Base-by-base conservation (phyloP, 2,797 vertebrate species). In the Austrolebias charrua region DNA sequence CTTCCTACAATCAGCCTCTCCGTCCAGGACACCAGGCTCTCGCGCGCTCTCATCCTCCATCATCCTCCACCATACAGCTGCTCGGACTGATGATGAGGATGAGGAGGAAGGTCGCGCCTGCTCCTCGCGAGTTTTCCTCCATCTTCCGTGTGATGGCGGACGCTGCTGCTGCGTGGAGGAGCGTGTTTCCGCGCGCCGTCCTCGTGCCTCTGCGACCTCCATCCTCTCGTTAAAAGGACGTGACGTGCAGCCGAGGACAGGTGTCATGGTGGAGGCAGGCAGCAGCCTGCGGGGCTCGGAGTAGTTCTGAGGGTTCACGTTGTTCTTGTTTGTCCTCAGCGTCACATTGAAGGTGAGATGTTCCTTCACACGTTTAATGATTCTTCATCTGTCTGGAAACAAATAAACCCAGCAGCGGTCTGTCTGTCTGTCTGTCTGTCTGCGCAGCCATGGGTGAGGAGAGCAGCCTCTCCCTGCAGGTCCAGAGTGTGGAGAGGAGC, bases 401-500 rank as follows among this genome's bases (percentile, higher is more conserved):
- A 24, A 24, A 24, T 24, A 24, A 24, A 24, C 3, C 3, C 24
- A 40, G 38, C 38, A 12, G 38, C 38, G 13, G 38, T 12, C 3
- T 38, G 2, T 15, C 42, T 43, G 13, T 15, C 42, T 15, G 14
- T 38, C 35, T 13, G 11, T 40, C 38, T 40, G 38, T 49, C 20
- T 73, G 59, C 84, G 29, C 53, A 52, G 87, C 91, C 81, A 97
- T 98, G 96, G 96, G 92, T 69, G 94, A 93, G 1, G 70, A 92
- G 75, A 75, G 89, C 79, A 65, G 94, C 71, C 88, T 98, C 90
- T 91, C 94, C 76, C 93, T 89, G 84, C 97, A 98, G 92, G 91
- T 98, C 45, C 92, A 95, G 89, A 94, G 94, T 0, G 94, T 97
- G 86, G 95, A 98, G 89, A 92, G 96, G 72, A 97, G 95, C 89